Evolutionary conservation across 2,888 invertebrate genomes (phyloP), one percentile per base, ranked within the genome.

Genomic region (Baronia brevicornis): DNA sequence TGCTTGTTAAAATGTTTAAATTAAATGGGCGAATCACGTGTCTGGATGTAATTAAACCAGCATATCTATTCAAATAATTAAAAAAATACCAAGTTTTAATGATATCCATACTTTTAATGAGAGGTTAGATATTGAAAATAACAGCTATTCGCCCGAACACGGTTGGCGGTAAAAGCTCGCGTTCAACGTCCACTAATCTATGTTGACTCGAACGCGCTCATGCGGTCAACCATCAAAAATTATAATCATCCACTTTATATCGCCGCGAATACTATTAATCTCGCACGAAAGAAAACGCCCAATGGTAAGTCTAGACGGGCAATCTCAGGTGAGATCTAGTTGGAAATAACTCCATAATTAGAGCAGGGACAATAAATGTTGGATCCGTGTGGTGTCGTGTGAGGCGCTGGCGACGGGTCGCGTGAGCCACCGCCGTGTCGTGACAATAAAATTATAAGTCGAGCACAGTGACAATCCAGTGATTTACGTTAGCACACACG

Each of bases 401-500:
- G 66, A 63, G 64, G 52, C 53, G 51, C 41, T 51, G 37, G 43
- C 51, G 56, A 48, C 54, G 45, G 47, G 41, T 80, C 72, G 79
- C 80, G 82, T 82, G 82, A 66, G 73, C 28, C 53, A 48, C 43
- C 74, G 75, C 72, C 80, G 80, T 78, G 82, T 72, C 67, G 77
- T 80, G 78, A 84, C 82, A 84, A 74, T 84, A 84, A 84, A 84
- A 84, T 82, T 84, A 82, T 84, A 84, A 84, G 72, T 82, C 74
- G 63, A 53, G 74, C 72, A 65, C 77, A 84, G 80, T 84, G 82
- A 84, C 82, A 84, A 84, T 84, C 78, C 77, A 71, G 73, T 84
- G 82, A 84, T 84, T 84, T 84, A 84, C 82, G 71, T 54, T 59
- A 61, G 59, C 72, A 73, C 69, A 82, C 82, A 82, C 82, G 79